Evolutionary conservation across 2,888 invertebrate genomes (phyloP).

Genomic region (Pammene fasciana): DNA sequence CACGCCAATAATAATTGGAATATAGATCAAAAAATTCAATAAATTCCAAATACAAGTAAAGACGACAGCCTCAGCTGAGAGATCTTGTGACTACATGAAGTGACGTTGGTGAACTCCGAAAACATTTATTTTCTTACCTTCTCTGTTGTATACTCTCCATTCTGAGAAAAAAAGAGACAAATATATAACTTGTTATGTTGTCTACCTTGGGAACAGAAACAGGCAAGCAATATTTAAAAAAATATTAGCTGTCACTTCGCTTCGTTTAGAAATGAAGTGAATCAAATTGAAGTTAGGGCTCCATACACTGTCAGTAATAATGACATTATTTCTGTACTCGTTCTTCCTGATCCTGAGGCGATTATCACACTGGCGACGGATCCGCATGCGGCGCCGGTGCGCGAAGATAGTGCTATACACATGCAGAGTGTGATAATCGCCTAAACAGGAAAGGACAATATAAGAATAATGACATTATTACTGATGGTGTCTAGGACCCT

Average conservation of each 20-base stretch:
- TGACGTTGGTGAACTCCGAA: constrained; percentile 63
- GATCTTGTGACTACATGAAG: constrained; percentile 78
- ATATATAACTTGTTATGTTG: constrained; percentile 56
- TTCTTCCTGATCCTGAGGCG: too few relatives aligned
- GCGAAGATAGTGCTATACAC: too few relatives aligned
- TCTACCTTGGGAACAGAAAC: constrained; percentile 52
- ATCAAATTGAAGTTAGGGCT: neutral
- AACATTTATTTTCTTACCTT: constrained; percentile 70
- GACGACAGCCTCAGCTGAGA: constrained; percentile 79
- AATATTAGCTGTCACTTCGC: constrained; percentile 44
- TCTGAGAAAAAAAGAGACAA: constrained; percentile 70
- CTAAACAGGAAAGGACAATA: too few relatives aligned
- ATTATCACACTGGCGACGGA: too few relatives aligned
- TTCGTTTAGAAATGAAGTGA: constrained; percentile 43
- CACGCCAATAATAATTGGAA: constrained; percentile 52
- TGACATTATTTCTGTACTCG: too few relatives aligned
- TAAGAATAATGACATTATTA: too few relatives aligned
- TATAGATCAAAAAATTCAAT: constrained; percentile 56
- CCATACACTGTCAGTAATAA: neutral
- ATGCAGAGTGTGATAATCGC: too few relatives aligned
- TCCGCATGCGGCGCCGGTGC: too few relatives aligned
- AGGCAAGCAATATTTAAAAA: constrained; percentile 48
- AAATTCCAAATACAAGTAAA: constrained; percentile 61
- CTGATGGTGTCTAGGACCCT: too few relatives aligned
- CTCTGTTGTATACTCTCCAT: constrained; percentile 63